Conservation (phyloP, 2,113 vertebrate genomes). For the Cacatua alba region DNA sequence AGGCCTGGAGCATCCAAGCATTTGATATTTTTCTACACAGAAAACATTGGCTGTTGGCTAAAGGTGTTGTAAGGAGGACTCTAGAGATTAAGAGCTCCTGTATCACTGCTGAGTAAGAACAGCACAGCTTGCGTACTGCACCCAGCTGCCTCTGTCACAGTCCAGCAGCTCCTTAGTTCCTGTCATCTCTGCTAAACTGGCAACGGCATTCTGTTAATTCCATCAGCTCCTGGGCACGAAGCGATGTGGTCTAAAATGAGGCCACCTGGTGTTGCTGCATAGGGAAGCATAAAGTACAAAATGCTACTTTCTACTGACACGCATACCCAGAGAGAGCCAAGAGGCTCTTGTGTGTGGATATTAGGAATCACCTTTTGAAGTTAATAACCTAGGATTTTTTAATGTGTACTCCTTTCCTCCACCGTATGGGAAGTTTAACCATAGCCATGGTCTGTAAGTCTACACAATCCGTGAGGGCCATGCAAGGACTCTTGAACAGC, state of each 20-base stretch:
- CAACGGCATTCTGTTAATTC: neutral
- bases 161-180: neutral
- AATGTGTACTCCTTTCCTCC: neutral
- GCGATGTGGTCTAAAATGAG: neutral
- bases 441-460: neutral
- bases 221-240: neutral
- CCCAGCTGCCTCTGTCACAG: neutral
- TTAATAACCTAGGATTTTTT: neutral
- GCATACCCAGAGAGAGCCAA: neutral
- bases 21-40: neutral
- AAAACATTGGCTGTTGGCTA: neutral
- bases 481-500: neutral
- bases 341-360: neutral
- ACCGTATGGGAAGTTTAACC: fast-evolving
- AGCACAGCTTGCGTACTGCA: neutral
- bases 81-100: neutral
- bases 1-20: neutral
- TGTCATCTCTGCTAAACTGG: neutral
- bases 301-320: neutral
- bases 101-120: neutral
- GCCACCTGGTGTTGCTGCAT: neutral
- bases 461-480: too few species aligned
- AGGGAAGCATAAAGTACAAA: neutral
- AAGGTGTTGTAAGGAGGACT: neutral
- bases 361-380: neutral